A percentile compares a stretch with the other conserved stretches of the same genome.
Conservation (phyloP, 1,140 invertebrate genomes). For the Wiebesia pumilae region DNA sequence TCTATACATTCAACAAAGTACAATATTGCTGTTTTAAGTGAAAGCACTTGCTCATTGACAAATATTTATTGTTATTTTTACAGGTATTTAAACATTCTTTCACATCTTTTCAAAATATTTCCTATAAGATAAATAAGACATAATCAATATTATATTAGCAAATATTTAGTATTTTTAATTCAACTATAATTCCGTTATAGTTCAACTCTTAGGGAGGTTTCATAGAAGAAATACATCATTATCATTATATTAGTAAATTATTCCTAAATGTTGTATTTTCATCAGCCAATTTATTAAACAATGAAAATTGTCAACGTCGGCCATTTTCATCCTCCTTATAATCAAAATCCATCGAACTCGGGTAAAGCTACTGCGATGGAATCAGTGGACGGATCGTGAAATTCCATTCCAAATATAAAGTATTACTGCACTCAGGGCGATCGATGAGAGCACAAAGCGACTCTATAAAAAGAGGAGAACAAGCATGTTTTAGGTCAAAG, state of each 20-base stretch:
- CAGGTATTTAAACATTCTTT: neutral
- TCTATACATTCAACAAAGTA: neutral
- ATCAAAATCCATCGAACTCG: neutral
- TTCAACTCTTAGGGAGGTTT: neutral
- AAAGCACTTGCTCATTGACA: neutral
- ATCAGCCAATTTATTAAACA: neutral
- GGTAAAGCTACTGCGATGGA: neutral
- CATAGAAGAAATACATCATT: neutral
- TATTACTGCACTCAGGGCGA: too few species aligned
- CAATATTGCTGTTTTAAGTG: neutral
- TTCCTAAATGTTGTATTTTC: neutral
- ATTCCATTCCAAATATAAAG: neutral
- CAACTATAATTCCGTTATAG: too few species aligned
- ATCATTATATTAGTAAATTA: neutral
- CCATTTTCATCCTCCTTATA: neutral
- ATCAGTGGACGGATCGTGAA: neutral
- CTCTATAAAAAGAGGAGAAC: neutral
- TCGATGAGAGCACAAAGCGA: neutral
- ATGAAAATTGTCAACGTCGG: neutral
- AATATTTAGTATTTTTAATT: too few species aligned
- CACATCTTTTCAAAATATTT: neutral
- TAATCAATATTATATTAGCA: too few species aligned
- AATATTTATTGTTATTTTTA: neutral
- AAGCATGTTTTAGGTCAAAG: constrained; percentile 1
- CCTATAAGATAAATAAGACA: neutral